These are phyloP conservation scores for Ranitomeya imitator DNA, from an alignment of 2,113 vertebrate species.

Conservation along the genomic window DNA sequence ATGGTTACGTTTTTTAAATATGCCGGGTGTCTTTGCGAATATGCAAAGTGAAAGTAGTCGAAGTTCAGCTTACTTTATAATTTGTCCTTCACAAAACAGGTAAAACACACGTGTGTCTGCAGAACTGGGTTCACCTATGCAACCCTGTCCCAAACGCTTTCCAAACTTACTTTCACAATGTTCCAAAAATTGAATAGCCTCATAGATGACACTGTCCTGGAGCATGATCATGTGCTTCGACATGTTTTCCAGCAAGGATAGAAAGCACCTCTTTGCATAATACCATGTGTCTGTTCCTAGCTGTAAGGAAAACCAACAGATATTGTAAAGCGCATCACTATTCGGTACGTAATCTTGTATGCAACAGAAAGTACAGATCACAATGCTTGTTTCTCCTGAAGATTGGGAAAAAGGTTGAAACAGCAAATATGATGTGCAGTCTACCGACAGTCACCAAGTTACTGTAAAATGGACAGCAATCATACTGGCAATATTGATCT, in stretches of 20 bases:
- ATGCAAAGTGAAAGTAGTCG: no score
- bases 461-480: neutral
- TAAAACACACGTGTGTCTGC: neutral
- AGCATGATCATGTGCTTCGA: constrained; percentile 91
- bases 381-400: neutral
- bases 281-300: constrained; percentile 96
- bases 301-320: constrained; percentile 57
- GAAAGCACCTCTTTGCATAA: constrained; percentile 93
- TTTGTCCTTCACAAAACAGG: neutral
- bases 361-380: neutral
- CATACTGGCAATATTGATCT: no score
- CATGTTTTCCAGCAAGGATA: constrained; percentile 96
- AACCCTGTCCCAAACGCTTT: neutral
- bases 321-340: neutral
- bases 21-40: no score
- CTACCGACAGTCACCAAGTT: neutral
- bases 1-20: no score
- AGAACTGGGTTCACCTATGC: neutral
- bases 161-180: constrained; percentile 84
- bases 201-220: constrained; percentile 81
- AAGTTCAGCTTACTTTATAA: neutral
- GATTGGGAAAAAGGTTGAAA: neutral
- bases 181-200: constrained; percentile 91
- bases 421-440: neutral
- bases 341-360: neutral